Percentiles rank a stretch among this genome's conserved stretches.
Evolutionary conservation across 2,113 vertebrate species (phyloP).

Genomic region (Salvelinus sp.): DNA sequence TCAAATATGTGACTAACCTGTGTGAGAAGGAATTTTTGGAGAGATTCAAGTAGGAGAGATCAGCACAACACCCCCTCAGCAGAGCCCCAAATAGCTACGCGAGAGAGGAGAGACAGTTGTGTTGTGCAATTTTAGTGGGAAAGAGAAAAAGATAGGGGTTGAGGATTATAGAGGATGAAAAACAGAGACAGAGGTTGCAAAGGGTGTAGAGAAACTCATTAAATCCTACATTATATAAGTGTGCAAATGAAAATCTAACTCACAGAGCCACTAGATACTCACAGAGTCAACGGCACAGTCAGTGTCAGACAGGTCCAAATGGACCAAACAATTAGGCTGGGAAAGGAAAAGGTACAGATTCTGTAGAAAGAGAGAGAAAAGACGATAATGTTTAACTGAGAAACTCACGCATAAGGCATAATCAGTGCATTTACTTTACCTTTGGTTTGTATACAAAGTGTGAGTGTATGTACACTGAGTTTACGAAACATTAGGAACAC

Average conservation of each 20-base stretch:
- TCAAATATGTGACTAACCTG: conserved; percentile 47
- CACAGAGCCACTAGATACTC: conserved; percentile 51
- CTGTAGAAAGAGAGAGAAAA: conserved; percentile 44
- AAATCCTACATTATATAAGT: too few species aligned
- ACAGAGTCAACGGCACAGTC: conserved; percentile 86
- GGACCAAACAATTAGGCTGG: conserved; percentile 87
- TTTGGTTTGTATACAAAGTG: neutral
- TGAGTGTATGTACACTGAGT: neutral
- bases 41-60: conserved; percentile 86
- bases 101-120: conserved; percentile 59
- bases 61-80: conserved; percentile 84
- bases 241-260: neutral
- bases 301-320: conserved; percentile 86
- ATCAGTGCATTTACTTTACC: too few species aligned
- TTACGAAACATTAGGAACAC: too few species aligned
- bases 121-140: conserved; percentile 13
- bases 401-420: too few species aligned
- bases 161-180: neutral
- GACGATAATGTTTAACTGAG: too few species aligned
- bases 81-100: conserved; percentile 83
- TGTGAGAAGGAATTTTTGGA: conserved; percentile 85
- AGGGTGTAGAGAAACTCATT: too few species aligned
- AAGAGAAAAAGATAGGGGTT: neutral
- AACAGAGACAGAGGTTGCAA: too few species aligned
- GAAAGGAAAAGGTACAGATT: conserved; percentile 82